Conservation (phyloP, 2,113 vertebrate species). For the Chaetodon trifascialis region DNA sequence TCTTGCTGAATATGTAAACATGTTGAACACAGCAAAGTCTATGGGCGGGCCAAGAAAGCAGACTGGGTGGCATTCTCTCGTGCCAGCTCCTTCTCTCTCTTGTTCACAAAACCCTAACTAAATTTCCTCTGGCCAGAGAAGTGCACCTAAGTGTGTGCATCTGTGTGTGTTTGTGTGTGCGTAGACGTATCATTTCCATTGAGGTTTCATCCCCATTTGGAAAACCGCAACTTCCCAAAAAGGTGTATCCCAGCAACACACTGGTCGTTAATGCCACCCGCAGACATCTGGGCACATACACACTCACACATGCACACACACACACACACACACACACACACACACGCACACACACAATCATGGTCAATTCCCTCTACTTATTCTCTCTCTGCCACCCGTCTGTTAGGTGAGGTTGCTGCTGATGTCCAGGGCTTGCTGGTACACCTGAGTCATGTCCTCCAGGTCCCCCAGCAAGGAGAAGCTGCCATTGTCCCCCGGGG, state of each 20-base stretch:
- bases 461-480: slow-evolving; percentile 96
- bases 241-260: slow-evolving; percentile 82
- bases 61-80: slow-evolving; percentile 72
- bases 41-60: slow-evolving; percentile 69
- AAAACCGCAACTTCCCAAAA: slow-evolving; percentile 61
- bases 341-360: slow-evolving; percentile 17
- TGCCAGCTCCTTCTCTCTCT: slow-evolving; percentile 61
- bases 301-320: slow-evolving; percentile 19
- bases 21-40: slow-evolving; percentile 83
- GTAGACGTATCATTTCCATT: slow-evolving; percentile 63
- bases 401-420: slow-evolving; percentile 89
- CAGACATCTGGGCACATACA: slow-evolving; percentile 29
- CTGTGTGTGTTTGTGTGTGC: slow-evolving; percentile 52
- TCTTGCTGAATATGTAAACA: slow-evolving; percentile 87
- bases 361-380: slow-evolving; percentile 42
- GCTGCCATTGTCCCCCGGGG: slow-evolving; percentile 91
- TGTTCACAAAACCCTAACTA: slow-evolving; percentile 55
- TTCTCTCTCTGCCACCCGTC: slow-evolving; percentile 58
- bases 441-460: slow-evolving; percentile 99
- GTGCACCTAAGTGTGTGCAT: slow-evolving; percentile 54
- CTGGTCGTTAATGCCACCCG: slow-evolving; percentile 82
- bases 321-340: slow-evolving; percentile 34
- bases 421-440: slow-evolving; percentile 98
- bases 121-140: slow-evolving; percentile 64
- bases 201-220: slow-evolving; percentile 56